These are phyloP conservation scores for Euura saliciscinereae DNA, from an alignment of 1,140 invertebrate species.

Conservation along the genomic window DNA sequence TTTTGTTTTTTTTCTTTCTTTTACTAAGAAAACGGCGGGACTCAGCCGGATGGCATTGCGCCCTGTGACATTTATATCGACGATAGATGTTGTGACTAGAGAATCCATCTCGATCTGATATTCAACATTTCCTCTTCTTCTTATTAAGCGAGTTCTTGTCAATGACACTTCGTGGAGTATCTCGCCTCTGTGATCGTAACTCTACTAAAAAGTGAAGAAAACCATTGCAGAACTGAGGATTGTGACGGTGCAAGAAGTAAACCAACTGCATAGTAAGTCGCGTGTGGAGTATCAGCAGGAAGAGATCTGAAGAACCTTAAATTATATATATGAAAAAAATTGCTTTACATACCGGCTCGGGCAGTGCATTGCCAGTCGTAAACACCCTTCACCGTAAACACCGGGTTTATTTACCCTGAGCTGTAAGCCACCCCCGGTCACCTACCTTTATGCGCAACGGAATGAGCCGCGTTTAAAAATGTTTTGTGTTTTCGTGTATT, in stretches of 20 bases:
- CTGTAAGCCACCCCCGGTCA: slow-evolving; percentile 7
- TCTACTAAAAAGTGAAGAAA: too few species aligned
- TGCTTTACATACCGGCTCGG: slow-evolving; percentile 14
- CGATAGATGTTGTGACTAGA: slow-evolving; percentile 7
- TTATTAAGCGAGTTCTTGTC: too few species aligned
- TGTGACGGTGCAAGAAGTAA: too few species aligned
- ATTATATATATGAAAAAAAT: slow-evolving; percentile 36
- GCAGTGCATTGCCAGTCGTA: slow-evolving; percentile 16
- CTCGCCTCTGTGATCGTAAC: too few species aligned
- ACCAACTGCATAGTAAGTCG: neutral
- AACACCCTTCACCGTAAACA: slow-evolving; percentile 18
- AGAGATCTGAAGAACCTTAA: slow-evolving; percentile 5
- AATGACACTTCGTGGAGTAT: too few species aligned
- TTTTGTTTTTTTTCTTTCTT: too few species aligned
- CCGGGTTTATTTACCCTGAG: slow-evolving; percentile 13
- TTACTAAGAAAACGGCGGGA: neutral
- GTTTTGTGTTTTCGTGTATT: too few species aligned
- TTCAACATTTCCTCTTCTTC: neutral
- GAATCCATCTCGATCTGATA: neutral
- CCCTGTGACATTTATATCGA: neutral
- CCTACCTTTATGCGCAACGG: neutral
- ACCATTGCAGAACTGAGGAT: too few species aligned
- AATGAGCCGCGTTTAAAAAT: too few species aligned
- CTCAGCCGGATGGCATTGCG: neutral
- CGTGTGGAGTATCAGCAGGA: neutral